These are phyloP conservation scores for Centropristis striata DNA, from an alignment of 2,113 vertebrate genomes.

Conservation along the genomic window DNA sequence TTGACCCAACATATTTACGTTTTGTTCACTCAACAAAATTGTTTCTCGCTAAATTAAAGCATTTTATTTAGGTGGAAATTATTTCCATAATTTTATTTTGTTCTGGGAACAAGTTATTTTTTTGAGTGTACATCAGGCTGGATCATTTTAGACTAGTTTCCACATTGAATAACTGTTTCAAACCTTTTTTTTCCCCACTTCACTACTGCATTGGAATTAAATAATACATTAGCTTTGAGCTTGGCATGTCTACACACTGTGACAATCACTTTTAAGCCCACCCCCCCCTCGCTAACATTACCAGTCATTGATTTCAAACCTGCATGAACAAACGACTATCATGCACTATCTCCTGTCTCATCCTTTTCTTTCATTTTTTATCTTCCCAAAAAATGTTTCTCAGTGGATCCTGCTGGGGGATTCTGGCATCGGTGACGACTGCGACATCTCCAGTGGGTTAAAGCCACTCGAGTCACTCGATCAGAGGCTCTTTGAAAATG, in stretches of 20 bases:
- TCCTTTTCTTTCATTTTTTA: slow-evolving; percentile 20
- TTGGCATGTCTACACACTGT: slow-evolving; percentile 4
- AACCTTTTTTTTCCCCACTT: background rate
- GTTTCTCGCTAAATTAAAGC: too few relatives aligned
- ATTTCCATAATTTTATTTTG: too few relatives aligned
- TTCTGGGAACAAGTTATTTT: too few relatives aligned
- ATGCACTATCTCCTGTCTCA: slow-evolving; percentile 9
- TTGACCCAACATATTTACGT: too few relatives aligned
- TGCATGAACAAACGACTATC: slow-evolving; percentile 20
- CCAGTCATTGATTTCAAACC: slow-evolving; percentile 48
- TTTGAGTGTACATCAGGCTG: too few relatives aligned
- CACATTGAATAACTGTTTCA: background rate
- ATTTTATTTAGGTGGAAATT: too few relatives aligned
- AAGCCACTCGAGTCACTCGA: slow-evolving; percentile 24
- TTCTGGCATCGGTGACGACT: slow-evolving; percentile 21
- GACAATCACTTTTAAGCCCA: slow-evolving; percentile 36
- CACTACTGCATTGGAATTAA: slow-evolving; percentile 2
- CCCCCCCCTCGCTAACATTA: slow-evolving; percentile 1
- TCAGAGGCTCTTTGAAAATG: slow-evolving; percentile 49
- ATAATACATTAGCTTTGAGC: slow-evolving; percentile 25
- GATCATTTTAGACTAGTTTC: slow-evolving; percentile 14
- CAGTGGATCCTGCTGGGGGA: slow-evolving; percentile 34
- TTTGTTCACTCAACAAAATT: too few relatives aligned
- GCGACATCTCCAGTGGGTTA: slow-evolving; percentile 21
- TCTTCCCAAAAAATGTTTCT: slow-evolving; percentile 5